Evolutionary conservation across 2,888 invertebrate species (phyloP).

Genomic region (Himalopsyche tibetana): DNA sequence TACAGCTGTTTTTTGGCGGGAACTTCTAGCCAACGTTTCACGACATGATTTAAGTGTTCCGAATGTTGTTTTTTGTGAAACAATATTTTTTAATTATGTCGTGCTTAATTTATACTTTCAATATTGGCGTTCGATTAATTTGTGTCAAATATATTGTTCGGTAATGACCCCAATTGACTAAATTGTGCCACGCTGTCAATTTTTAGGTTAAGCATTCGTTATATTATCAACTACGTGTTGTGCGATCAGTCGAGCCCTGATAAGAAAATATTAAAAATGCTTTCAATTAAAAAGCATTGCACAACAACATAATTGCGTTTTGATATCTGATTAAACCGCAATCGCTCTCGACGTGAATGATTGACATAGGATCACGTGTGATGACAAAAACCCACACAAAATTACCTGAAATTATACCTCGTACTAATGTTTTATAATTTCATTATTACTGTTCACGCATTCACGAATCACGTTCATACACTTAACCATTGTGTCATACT

Average conservation of each 20-base stretch:
- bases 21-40: no score
- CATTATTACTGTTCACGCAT: no score
- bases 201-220: constrained; percentile 41
- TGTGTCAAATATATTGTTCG: constrained; percentile 1
- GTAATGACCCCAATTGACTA: constrained; percentile 24
- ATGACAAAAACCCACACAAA: no score
- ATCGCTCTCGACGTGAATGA: background rate
- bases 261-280: background rate
- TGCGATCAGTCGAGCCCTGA: background rate
- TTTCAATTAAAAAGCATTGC: background rate
- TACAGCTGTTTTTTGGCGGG: no score
- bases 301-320: background rate
- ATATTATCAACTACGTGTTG: background rate
- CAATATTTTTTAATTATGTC: background rate
- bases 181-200: constrained; percentile 32
- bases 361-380: background rate
- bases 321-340: background rate
- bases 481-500: no score
- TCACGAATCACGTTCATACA: no score
- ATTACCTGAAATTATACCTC: no score
- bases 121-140: constrained; percentile 29
- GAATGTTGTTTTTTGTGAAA: background rate
- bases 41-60: no score
- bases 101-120: background rate
- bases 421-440: no score